phyloP scores from a whole-genome alignment of 1,140 invertebrate genomes.

The Eulimnadia texana region DNA sequence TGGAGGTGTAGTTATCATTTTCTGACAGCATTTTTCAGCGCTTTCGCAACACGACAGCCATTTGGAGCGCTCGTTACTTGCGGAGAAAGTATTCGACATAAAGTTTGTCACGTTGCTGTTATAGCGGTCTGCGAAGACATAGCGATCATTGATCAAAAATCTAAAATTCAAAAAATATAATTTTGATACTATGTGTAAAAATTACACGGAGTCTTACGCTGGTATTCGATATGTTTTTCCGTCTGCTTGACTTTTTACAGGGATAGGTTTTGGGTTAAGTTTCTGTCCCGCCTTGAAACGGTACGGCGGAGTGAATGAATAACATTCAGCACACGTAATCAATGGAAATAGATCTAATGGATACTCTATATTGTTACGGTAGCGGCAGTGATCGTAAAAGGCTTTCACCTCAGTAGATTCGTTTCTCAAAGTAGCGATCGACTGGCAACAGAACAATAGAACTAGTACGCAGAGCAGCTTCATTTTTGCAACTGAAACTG shows the following conservation, averaged over 20 bases:
- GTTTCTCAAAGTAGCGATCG: too few relatives aligned
- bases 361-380: neutral
- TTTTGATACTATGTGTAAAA: too few relatives aligned
- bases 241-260: neutral
- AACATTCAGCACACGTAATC: conserved; percentile 2
- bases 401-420: too few relatives aligned
- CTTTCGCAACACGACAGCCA: conserved; percentile 21
- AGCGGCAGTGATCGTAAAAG: neutral
- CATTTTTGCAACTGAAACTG: neutral
- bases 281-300: neutral
- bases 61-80: conserved; percentile 8
- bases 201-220: too few relatives aligned
- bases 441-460: too few relatives aligned
- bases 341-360: conserved; percentile 1
- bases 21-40: conserved; percentile 20
- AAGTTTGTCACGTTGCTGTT: neutral
- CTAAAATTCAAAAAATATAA: neutral
- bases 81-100: neutral
- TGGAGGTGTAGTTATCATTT: conserved; percentile 26
- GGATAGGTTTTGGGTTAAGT: neutral
- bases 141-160: neutral
- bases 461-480: too few relatives aligned
- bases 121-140: neutral
- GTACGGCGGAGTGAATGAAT: conserved; percentile 1
- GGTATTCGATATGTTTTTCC: too few relatives aligned